A percentile compares a stretch with the other conserved stretches of the same genome.
phyloP scores from a whole-genome alignment of 2,888 invertebrate species.

The Drosophila falleni region DNA sequence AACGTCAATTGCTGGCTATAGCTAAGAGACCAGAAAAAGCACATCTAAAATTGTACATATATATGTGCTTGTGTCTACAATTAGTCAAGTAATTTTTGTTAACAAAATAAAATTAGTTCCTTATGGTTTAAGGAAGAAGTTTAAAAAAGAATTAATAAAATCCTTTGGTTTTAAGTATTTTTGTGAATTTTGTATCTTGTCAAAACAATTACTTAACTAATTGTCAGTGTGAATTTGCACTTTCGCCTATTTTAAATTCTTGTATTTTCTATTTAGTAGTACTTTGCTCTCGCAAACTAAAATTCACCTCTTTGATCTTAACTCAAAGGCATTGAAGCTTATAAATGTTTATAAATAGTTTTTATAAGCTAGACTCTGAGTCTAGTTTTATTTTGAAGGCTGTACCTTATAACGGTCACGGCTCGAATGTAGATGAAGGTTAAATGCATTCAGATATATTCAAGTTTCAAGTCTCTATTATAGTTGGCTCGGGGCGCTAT shows the following conservation, averaged over 20 bases:
- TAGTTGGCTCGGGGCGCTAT: slow-evolving; percentile 33
- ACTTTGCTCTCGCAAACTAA: slow-evolving; percentile 12
- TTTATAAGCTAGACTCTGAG: slow-evolving; percentile 16
- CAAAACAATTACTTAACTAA: background rate
- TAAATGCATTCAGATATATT: slow-evolving; percentile 37
- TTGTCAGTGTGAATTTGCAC: slow-evolving; percentile 7
- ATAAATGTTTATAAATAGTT: slow-evolving; percentile 13
- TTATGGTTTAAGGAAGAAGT: no score
- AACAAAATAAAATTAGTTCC: no score
- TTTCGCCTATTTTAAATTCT: slow-evolving; percentile 15
- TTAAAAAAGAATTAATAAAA: no score
- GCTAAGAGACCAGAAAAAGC: slow-evolving; percentile 19
- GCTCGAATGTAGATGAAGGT: slow-evolving; percentile 46
- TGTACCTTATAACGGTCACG: slow-evolving; percentile 56
- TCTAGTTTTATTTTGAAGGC: slow-evolving; percentile 25
- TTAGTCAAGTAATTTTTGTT: background rate
- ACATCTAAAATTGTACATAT: slow-evolving; percentile 1
- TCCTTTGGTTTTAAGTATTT: no score
- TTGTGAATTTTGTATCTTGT: background rate
- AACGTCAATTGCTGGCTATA: slow-evolving; percentile 25
- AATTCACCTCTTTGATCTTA: slow-evolving; percentile 7
- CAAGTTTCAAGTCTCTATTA: slow-evolving; percentile 15
- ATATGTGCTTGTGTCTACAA: background rate
- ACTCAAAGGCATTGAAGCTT: slow-evolving; percentile 12
- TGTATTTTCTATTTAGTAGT: slow-evolving; percentile 4